phyloP scores from a whole-genome alignment of 1,140 invertebrate genomes.

The Choristoneura fumiferana region DNA sequence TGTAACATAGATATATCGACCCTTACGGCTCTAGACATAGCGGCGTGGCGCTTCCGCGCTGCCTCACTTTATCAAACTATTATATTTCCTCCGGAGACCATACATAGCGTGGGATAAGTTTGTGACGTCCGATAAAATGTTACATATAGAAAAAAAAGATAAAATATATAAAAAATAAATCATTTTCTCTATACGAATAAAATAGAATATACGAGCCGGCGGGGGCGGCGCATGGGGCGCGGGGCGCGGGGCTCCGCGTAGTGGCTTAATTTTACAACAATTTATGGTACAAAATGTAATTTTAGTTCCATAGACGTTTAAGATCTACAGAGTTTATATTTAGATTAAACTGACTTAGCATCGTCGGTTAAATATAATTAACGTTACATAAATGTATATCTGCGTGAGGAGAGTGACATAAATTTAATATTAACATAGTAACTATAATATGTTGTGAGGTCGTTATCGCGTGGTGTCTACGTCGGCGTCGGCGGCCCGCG shows the following conservation, averaged over 20 bases:
- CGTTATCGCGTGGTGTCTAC: conserved; percentile 46
- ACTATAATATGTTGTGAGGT: conserved; percentile 47
- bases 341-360: conserved; percentile 50
- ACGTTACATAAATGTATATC: conserved; percentile 44
- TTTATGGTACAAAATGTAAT: conserved; percentile 74
- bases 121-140: conserved; percentile 66
- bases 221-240: conserved; percentile 46
- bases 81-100: conserved; percentile 45
- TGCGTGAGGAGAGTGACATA: conserved; percentile 45
- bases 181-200: conserved; percentile 60
- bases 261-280: conserved; percentile 70
- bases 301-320: conserved; percentile 74
- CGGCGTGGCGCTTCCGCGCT: background rate
- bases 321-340: conserved; percentile 75
- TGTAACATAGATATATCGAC: background rate
- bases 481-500: conserved; percentile 45
- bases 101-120: conserved; percentile 58
- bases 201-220: conserved; percentile 54
- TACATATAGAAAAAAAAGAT: conserved; percentile 60
- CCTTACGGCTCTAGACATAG: conserved; percentile 2
- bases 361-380: conserved; percentile 42
- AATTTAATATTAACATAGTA: conserved; percentile 54
- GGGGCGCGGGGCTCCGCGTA: conserved; percentile 4
- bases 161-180: conserved; percentile 64
- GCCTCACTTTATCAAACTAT: background rate